Percentiles rank a stretch among this genome's conserved stretches.
Evolutionary conservation across 2,888 invertebrate genomes (phyloP).

Genomic region (Micropterix aruncella): DNA sequence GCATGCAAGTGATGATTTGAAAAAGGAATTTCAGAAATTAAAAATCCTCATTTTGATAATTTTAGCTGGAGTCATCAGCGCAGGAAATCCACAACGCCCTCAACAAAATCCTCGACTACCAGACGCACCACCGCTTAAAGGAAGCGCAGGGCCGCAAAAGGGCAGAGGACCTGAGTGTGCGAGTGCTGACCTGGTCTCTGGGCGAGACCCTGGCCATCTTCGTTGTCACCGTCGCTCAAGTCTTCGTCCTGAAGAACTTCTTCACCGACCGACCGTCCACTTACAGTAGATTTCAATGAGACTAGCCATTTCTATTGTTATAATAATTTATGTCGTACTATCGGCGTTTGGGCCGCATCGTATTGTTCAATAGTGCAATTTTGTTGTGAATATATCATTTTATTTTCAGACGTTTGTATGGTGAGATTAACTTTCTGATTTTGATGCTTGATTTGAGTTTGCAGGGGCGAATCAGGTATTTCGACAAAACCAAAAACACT

Average conservation of each 20-base stretch:
- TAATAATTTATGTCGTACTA: neutral
- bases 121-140: slow-evolving; percentile 90
- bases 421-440: too few species aligned
- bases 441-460: too few species aligned
- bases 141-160: slow-evolving; percentile 92
- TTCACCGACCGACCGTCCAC: slow-evolving; percentile 46
- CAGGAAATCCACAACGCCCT: slow-evolving; percentile 82
- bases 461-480: too few species aligned
- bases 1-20: too few species aligned
- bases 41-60: slow-evolving; percentile 13
- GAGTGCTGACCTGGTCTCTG: slow-evolving; percentile 88
- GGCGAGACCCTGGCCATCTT: slow-evolving; percentile 78
- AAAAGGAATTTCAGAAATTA: too few species aligned
- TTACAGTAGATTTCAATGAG: slow-evolving; percentile 19
- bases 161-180: slow-evolving; percentile 92
- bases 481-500: too few species aligned
- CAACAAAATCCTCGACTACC: slow-evolving; percentile 81
- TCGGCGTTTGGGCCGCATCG: too few species aligned
- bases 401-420: too few species aligned
- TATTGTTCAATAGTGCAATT: too few species aligned
- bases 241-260: slow-evolving; percentile 82
- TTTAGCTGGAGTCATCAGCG: slow-evolving; percentile 84
- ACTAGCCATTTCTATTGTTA: neutral
- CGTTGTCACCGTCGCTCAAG: slow-evolving; percentile 79
- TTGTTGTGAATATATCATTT: too few species aligned